These are phyloP conservation scores for Clytia hemisphaerica DNA, from an alignment of 30 jellyfish, hydroid and myxozoan species.

Conservation along the genomic window DNA sequence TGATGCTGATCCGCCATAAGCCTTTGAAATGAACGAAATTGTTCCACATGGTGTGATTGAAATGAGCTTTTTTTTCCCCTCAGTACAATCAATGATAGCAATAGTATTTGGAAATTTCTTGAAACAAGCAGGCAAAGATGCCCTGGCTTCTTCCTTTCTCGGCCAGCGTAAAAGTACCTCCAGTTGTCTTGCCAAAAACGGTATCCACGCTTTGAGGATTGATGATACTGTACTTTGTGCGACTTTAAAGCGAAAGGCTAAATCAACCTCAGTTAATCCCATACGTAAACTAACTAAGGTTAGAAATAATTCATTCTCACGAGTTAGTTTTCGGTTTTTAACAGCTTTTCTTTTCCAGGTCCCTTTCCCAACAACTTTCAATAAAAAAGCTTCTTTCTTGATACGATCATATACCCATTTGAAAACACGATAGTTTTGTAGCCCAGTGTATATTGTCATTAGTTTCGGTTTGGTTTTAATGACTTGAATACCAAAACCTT, in stretches of 20 bases:
- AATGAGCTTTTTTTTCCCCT: conserved; percentile 14
- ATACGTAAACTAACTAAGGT: conserved; percentile 6
- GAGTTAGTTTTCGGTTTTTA: conserved; percentile 10
- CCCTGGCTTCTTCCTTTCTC: conserved; percentile 13
- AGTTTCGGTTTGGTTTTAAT: neutral
- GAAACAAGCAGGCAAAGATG: conserved; percentile 22
- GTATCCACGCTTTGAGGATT: conserved; percentile 30
- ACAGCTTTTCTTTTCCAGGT: no score
- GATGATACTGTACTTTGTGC: conserved; percentile 22
- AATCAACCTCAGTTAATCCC: conserved; percentile 27
- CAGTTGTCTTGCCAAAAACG: conserved; percentile 16
- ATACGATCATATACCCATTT: conserved; percentile 3
- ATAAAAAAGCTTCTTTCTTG: conserved; percentile 28
- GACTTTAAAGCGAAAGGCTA: conserved; percentile 26
- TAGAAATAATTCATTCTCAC: conserved; percentile 10
- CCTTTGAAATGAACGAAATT: conserved; percentile 12
- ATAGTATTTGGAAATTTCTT: conserved; percentile 21
- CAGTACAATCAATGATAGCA: conserved; percentile 41
- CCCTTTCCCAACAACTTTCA: no score
- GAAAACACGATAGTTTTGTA: conserved; percentile 17
- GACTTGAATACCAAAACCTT: no score
- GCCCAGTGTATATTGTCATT: neutral
- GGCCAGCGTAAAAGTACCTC: conserved; percentile 18
- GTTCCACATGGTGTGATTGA: conserved; percentile 30
- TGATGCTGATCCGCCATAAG: conserved; percentile 29